Evolutionary conservation across 2,113 vertebrate species (phyloP), one percentile per base, ranked within the genome.

Genomic region (Aepyceros melampus): DNA sequence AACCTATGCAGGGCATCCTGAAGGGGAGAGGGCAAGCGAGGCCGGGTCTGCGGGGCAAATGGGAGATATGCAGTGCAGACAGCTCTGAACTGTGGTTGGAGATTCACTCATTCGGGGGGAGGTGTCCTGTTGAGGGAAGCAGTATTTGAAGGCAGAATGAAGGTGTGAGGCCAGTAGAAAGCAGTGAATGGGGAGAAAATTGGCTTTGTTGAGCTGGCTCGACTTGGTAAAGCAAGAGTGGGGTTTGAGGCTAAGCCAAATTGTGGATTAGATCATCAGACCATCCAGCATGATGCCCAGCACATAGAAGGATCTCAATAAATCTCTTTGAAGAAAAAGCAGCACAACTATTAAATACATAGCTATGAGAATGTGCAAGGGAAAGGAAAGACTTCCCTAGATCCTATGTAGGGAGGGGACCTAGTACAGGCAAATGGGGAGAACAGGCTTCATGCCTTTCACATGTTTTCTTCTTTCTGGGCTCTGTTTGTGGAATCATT

Each of bases 401-500:
- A 60, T 43, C 25, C 55, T n/a, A 9, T 12, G 56, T 36, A 40
- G 27, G 23, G 19, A 92, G 17, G 83, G 5, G n/a, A 91, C 53
- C 36, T 79, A n/a, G 21, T 82, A 6, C 7, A 74, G 56, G 17
- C 53, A 56, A 90, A 78, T 13, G 27, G 49, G 51, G n/a, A 58
- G 7, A 67, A 47, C 1, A 7, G 9, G 25, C 19, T 84, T 64
- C 29, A 12, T 33, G 36, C 23, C 43, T 87, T 85, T 62, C 43
- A 43, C 15, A 23, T 3, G 6, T 89, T 79, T 83, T 29, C 83
- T 74, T 92, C 58, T 90, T 89, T 33, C 84, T 94, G 71, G 60
- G 29, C 84, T 93, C 93, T 89, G 60, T 62, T 78, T 95, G 49
- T 95, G 17, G 81, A 96, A 89, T 83, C 71, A 86, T 60, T 79